phyloP scores from a whole-genome alignment of 2,888 invertebrate species.

The Andrena dorsata region DNA sequence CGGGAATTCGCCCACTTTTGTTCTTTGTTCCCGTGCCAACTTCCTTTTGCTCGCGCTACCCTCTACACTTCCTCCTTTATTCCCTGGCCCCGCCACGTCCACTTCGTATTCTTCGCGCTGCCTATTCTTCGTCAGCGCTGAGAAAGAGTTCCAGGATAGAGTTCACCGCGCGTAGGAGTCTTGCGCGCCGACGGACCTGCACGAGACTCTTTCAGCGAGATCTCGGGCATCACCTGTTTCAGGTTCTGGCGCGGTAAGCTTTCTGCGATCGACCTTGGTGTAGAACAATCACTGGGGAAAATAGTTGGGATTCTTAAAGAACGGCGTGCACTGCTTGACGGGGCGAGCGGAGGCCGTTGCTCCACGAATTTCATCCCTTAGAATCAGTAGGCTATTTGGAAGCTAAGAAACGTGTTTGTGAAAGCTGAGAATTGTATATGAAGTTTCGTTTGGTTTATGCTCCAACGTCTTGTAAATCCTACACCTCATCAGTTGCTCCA shows the following conservation, averaged over 20 bases:
- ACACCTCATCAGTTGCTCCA: no score
- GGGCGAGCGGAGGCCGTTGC: no score
- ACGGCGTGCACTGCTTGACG: no score
- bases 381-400: no score
- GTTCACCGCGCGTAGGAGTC: constrained; percentile 50
- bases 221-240: constrained; percentile 50
- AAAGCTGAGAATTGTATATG: no score
- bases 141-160: constrained; percentile 55
- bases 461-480: no score
- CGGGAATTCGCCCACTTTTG: constrained; percentile 75
- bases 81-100: constrained; percentile 66
- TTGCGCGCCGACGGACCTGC: constrained; percentile 32
- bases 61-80: constrained; percentile 71
- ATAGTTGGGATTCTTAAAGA: no score
- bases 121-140: constrained; percentile 69
- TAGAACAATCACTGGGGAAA: no score
- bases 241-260: background rate
- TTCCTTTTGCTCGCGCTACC: constrained; percentile 70
- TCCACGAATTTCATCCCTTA: no score
- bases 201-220: constrained; percentile 11
- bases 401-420: no score
- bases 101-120: constrained; percentile 67
- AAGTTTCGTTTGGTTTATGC: no score
- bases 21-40: constrained; percentile 73
- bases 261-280: background rate